These are phyloP conservation scores for Zosterops borbonicus DNA, from an alignment of 2,113 vertebrate species.

Conservation along the genomic window DNA sequence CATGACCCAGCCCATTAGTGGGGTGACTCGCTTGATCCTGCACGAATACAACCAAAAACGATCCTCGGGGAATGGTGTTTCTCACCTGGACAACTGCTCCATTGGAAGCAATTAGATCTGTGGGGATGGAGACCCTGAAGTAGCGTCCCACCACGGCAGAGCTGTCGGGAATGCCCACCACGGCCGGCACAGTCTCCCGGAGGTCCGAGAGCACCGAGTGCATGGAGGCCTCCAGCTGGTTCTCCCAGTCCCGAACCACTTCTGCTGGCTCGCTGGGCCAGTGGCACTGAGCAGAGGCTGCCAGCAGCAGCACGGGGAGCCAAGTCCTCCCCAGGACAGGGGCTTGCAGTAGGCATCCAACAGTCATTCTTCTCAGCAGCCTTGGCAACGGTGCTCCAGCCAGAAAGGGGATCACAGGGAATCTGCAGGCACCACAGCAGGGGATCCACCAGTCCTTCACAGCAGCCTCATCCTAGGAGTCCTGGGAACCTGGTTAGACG, in stretches of 20 bases:
- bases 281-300: slow-evolving; percentile 68
- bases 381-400: not conserved
- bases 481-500: slow-evolving; percentile 64
- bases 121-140: slow-evolving; percentile 85
- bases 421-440: not conserved
- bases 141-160: slow-evolving; percentile 86
- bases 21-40: accelerated
- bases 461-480: slow-evolving; percentile 68
- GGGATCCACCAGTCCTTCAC: slow-evolving; percentile 52
- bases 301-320: slow-evolving; percentile 76
- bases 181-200: slow-evolving; percentile 72
- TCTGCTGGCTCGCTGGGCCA: slow-evolving; percentile 77
- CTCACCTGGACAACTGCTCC: slow-evolving; percentile 86
- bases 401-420: not conserved
- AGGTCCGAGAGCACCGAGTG: slow-evolving; percentile 85
- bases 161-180: slow-evolving; percentile 86
- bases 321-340: slow-evolving; percentile 79
- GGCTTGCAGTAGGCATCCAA: slow-evolving; percentile 65
- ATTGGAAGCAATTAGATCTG: slow-evolving; percentile 73
- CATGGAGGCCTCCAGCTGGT: slow-evolving; percentile 92
- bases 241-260: slow-evolving; percentile 79
- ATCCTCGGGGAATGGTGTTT: not conserved
- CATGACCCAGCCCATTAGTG: not conserved
- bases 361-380: slow-evolving; percentile 71
- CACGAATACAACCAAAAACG: accelerated